phyloP scores from a whole-genome alignment of 2,113 vertebrate species.

The Myxocyprinus asiaticus region DNA sequence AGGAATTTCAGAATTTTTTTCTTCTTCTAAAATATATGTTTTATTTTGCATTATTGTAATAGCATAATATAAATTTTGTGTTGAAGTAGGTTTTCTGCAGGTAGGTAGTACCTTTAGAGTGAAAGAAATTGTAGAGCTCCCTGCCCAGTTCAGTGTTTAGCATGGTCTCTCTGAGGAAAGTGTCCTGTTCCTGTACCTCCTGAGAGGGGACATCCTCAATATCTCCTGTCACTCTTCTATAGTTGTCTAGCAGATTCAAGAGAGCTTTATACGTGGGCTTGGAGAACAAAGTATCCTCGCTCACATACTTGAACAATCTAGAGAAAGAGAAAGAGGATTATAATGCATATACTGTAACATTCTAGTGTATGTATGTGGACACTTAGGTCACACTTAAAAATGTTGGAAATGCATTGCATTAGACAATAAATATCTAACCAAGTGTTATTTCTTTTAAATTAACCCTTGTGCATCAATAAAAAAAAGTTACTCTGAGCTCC shows the following conservation, averaged over 20 bases:
- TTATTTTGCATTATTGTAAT: too few species aligned
- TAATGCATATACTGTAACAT: neutral
- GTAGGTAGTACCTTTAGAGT: constrained; percentile 75
- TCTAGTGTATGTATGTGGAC: neutral
- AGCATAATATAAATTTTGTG: too few species aligned
- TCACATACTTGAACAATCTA: constrained; percentile 84
- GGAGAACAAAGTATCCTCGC: constrained; percentile 82
- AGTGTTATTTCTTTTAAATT: too few species aligned
- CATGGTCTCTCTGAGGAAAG: constrained; percentile 83
- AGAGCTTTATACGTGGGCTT: constrained; percentile 86
- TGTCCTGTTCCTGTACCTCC: constrained; percentile 83
- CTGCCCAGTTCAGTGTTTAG: constrained; percentile 81
- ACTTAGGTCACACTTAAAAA: too few species aligned
- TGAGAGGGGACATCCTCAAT: constrained; percentile 76
- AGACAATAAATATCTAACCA: too few species aligned
- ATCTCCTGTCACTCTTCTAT: constrained; percentile 78
- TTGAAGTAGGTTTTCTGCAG: neutral
- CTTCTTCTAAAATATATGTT: too few species aligned
- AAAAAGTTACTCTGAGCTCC: too few species aligned
- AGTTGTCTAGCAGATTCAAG: constrained; percentile 88
- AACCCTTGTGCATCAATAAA: too few species aligned
- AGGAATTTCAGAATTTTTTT: too few species aligned
- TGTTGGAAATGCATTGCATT: too few species aligned
- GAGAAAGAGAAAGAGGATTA: neutral
- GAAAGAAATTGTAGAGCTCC: constrained; percentile 83